Evolutionary conservation across 2,113 vertebrate genomes (phyloP).

Genomic region (Xenopus tropicalis): UCB_Xtro_10.0 CM004448.2:45074501-45075000

Average conservation of each 20-base stretch:
- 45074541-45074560: conserved; percentile 15
- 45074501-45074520: too few species aligned
- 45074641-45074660: not conserved
- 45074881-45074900: conserved; percentile 12
- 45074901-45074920: conserved; percentile 18
- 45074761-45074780: not conserved
- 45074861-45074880: conserved; percentile 1
- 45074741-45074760: too few species aligned
- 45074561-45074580: not conserved
- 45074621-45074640: not conserved
- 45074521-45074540: conserved; percentile 15
- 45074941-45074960: too few species aligned
- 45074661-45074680: not conserved
- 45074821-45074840: not conserved
- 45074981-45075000: too few species aligned
- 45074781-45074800: not conserved
- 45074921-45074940: too few species aligned
- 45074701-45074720: too few species aligned
- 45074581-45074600: not conserved
- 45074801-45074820: conserved; percentile 2
- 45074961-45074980: too few species aligned
- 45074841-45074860: conserved; percentile 6
- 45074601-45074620: not conserved
- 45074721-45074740: too few species aligned
- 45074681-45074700: not conserved